phyloP scores from a whole-genome alignment of 1,140 invertebrate genomes.

The Brachystomella parvula region DNA sequence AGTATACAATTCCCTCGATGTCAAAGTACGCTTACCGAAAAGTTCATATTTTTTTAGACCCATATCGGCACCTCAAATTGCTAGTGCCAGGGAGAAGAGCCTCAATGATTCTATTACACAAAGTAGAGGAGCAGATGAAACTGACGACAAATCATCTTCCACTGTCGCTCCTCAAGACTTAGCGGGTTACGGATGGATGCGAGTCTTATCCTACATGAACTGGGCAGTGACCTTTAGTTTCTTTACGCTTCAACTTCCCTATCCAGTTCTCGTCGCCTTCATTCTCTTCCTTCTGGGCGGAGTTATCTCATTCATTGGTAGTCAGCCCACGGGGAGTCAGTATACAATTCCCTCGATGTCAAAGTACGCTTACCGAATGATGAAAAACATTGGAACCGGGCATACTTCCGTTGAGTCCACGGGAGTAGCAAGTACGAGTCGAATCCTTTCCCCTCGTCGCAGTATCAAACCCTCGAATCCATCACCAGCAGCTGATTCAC shows the following conservation, averaged over 20 bases:
- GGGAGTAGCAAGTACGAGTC: not conserved
- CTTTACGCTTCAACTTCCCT: slow-evolving; percentile 17
- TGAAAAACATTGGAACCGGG: slow-evolving; percentile 25
- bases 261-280: slow-evolving; percentile 17
- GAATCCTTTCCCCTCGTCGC: not conserved
- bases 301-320: slow-evolving; percentile 6
- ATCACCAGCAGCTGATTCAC: not conserved
- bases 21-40: slow-evolving; percentile 24
- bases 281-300: slow-evolving; percentile 18
- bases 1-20: slow-evolving; percentile 19
- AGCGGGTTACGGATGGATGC: too few relatives aligned
- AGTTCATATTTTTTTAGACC: too few relatives aligned
- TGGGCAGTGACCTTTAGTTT: slow-evolving; percentile 21
- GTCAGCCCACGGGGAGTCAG: not conserved
- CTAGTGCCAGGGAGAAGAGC: too few relatives aligned
- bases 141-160: too few relatives aligned
- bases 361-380: slow-evolving; percentile 22
- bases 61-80: too few relatives aligned
- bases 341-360: slow-evolving; percentile 24
- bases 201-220: slow-evolving; percentile 16
- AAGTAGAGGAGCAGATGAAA: too few relatives aligned
- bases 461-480: not conserved
- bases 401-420: not conserved
- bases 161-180: too few relatives aligned
- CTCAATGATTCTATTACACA: too few relatives aligned